phyloP scores from a whole-genome alignment of 35 echinoderm and acorn worm genomes.

The Holothuria glaberrima region DNA sequence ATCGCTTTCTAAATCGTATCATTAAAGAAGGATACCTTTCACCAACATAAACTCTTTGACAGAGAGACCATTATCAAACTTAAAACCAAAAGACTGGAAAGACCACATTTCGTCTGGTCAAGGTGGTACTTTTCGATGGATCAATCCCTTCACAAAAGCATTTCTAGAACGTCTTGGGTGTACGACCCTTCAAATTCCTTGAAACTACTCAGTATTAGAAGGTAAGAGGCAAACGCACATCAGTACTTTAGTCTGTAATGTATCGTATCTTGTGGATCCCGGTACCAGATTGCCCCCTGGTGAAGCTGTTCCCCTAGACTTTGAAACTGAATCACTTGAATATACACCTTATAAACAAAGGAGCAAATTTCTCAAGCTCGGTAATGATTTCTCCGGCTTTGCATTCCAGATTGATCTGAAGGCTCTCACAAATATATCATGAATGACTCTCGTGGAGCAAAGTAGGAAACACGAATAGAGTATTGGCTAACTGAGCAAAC shows the following conservation, averaged over 20 bases:
- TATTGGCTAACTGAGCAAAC: neutral
- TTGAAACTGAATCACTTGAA: neutral
- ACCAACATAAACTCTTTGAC: too few species aligned
- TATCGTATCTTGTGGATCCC: slow-evolving; percentile 7
- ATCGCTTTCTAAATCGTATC: too few species aligned
- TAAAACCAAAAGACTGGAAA: too few species aligned
- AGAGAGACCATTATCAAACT: too few species aligned
- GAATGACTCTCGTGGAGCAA: neutral
- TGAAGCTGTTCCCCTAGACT: slow-evolving; percentile 1
- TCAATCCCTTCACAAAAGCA: too few species aligned
- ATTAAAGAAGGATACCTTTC: too few species aligned
- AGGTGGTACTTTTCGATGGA: too few species aligned
- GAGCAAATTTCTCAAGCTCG: neutral
- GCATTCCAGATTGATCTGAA: neutral
- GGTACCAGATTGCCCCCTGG: neutral
- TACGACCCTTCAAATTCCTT: too few species aligned
- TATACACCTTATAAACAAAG: neutral
- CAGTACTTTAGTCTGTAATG: neutral
- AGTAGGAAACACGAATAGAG: neutral
- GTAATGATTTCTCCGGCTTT: neutral
- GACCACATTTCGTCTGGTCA: too few species aligned
- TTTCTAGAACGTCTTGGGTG: too few species aligned
- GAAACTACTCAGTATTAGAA: too few species aligned
- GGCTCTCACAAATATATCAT: neutral
- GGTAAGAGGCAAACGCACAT: too few species aligned